Evolutionary conservation across 2,888 invertebrate species (phyloP), one percentile per base, ranked within the genome.

Genomic region (Drosophila percnosoma): DNA sequence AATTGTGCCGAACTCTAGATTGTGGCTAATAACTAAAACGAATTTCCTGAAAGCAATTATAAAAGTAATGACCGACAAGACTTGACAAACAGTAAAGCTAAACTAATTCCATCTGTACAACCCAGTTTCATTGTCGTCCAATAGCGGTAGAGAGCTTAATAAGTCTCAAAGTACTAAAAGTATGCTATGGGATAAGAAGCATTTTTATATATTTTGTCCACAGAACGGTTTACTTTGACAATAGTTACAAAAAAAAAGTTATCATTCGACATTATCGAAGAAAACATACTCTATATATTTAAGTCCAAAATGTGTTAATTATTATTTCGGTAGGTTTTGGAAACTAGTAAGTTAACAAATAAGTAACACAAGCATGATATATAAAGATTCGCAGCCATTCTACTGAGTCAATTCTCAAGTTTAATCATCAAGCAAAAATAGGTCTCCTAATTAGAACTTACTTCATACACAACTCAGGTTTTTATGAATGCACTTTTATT

Each of bases 21-120:
- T 45, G 34, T 18, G n/a, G 40, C 21, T 65, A 24, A 53, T 62
- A 53, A 45, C 58, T 42, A 36, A 24, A 59, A 52, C 64, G 49
- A 63, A 73, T 48, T 68, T 62, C 36, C 31, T 18, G 36, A 34
- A 48, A 31, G 55, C 48, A 76, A 76, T 76, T 73, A 65, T 10
- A 38, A 51, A 49, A 27, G 10, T 34, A 27, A 42, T 49, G 38
- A 48, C 6, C 18, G 24, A 5, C 10, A 38, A 8, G 27, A 31
- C 45, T 24, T 45, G 45, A 24, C 24, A 8, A 8, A 15, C 45
- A 24, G 4, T 13, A 34, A 51, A 57, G 51, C 27, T 24, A 29
- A 31, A 11, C 13, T 27, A 62, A 55, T 62, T 21, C 15, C 33
- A 55, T 40, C 31, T 15, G 36, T 1, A 1, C 27, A 21, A 6